These are phyloP conservation scores for Drosophila rubida DNA, from an alignment of 2,888 invertebrate species.

Conservation along the genomic window DNA sequence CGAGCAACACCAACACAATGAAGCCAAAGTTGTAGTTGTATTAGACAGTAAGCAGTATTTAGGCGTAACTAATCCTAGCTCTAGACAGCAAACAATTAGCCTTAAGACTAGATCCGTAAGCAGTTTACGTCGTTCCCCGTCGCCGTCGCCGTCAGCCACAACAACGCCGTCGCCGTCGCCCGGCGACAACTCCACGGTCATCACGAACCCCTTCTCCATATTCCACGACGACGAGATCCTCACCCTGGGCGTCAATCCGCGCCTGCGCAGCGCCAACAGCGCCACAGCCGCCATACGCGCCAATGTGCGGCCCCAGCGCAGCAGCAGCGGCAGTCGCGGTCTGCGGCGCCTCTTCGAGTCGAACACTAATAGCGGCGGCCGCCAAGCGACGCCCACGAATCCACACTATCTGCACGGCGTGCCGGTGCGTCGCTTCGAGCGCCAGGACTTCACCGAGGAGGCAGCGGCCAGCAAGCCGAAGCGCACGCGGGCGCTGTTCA, in stretches of 20 bases:
- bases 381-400: slow-evolving; percentile 16
- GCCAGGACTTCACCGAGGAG: slow-evolving; percentile 76
- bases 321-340: slow-evolving; percentile 58
- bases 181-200: slow-evolving; percentile 82
- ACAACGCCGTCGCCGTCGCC: slow-evolving; percentile 17
- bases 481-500: slow-evolving; percentile 67
- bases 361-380: slow-evolving; percentile 19
- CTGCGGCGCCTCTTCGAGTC: slow-evolving; percentile 74
- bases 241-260: slow-evolving; percentile 74
- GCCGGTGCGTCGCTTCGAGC: slow-evolving; percentile 82
- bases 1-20: slow-evolving; percentile 62
- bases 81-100: slow-evolving; percentile 40
- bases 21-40: slow-evolving; percentile 81
- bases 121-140: slow-evolving; percentile 46
- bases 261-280: slow-evolving; percentile 68
- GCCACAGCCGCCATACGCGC: slow-evolving; percentile 30
- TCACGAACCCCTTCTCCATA: slow-evolving; percentile 84
- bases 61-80: slow-evolving; percentile 62
- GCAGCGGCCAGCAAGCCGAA: slow-evolving; percentile 32
- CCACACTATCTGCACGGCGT: slow-evolving; percentile 79
- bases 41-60: slow-evolving; percentile 76
- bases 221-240: slow-evolving; percentile 82
- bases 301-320: slow-evolving; percentile 42
- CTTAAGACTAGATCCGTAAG: slow-evolving; percentile 77
- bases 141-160: slow-evolving; percentile 15